These are phyloP conservation scores for Orthonevra nobilis DNA, from an alignment of 2,888 invertebrate species.

Conservation along the genomic window DNA sequence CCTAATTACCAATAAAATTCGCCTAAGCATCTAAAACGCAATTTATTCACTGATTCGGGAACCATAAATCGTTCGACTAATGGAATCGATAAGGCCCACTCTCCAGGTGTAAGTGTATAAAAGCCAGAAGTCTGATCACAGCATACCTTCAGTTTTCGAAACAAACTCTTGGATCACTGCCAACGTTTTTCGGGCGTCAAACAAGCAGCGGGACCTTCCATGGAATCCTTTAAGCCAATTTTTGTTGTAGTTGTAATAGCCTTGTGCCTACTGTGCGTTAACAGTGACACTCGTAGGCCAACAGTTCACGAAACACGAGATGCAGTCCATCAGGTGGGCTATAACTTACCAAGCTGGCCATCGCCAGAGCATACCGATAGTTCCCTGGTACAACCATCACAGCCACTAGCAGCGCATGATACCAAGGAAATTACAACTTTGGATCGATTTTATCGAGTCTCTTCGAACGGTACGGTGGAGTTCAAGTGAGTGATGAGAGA, in stretches of 20 bases:
- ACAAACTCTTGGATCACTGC: constrained; percentile 29
- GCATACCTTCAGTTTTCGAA: neutral
- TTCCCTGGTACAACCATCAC: neutral
- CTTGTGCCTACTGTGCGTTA: constrained; percentile 13
- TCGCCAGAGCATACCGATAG: neutral
- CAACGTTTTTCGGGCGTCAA: neutral
- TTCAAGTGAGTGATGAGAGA: constrained; percentile 51
- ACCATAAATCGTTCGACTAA: constrained; percentile 40
- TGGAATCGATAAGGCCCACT: constrained; percentile 45
- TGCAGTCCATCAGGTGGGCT: constrained; percentile 53
- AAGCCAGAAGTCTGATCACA: constrained; percentile 29
- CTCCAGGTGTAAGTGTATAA: constrained; percentile 21
- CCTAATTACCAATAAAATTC: constrained; percentile 39
- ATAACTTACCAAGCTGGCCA: constrained; percentile 22
- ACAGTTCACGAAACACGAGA: constrained; percentile 49
- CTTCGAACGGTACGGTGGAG: constrained; percentile 34
- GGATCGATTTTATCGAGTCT: constrained; percentile 47
- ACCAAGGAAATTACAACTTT: constrained; percentile 34
- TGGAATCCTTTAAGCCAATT: constrained; percentile 15
- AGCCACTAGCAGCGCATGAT: neutral
- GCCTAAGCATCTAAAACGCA: constrained; percentile 6
- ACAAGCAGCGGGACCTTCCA: neutral
- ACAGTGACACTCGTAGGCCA: neutral
- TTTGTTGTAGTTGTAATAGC: constrained; percentile 9
- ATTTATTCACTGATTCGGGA: constrained; percentile 41